These are phyloP conservation scores for Andrena cerasifolii DNA, from an alignment of 1,140 invertebrate genomes.

Conservation along the genomic window DNA sequence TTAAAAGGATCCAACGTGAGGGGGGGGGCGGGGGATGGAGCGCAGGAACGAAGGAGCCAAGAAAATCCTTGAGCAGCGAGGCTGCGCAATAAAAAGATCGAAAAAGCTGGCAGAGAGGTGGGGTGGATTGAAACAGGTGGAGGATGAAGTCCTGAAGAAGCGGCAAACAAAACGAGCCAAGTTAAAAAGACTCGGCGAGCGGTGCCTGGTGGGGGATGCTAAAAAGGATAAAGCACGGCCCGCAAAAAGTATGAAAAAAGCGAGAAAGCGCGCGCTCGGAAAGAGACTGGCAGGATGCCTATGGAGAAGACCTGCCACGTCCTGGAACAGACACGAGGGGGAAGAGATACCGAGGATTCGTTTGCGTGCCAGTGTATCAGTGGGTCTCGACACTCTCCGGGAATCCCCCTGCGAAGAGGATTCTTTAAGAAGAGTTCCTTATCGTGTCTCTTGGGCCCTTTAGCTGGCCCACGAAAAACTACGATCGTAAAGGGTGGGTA, in stretches of 20 bases:
- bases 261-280: constrained; percentile 16
- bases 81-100: constrained; percentile 12
- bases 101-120: background rate
- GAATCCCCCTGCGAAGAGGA: no score
- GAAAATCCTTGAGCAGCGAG: constrained; percentile 18
- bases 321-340: constrained; percentile 12
- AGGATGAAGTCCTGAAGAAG: constrained; percentile 38
- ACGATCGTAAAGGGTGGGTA: no score
- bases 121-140: constrained; percentile 52
- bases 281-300: constrained; percentile 27
- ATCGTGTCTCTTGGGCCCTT: background rate
- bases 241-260: constrained; percentile 33
- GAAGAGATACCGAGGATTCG: background rate
- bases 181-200: constrained; percentile 43
- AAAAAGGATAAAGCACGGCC: background rate
- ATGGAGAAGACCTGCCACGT: constrained; percentile 6
- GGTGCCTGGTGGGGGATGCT: background rate
- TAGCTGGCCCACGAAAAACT: background rate
- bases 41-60: background rate
- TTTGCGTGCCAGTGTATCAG: constrained; percentile 39
- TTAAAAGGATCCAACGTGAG: constrained; percentile 27
- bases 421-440: constrained; percentile 1
- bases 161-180: constrained; percentile 45
- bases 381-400: constrained; percentile 25
- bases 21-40: background rate